Evolutionary conservation across 1,140 invertebrate genomes (phyloP), one percentile per base, ranked within the genome.

Genomic region (Dinothrombium tinctorium): DNA sequence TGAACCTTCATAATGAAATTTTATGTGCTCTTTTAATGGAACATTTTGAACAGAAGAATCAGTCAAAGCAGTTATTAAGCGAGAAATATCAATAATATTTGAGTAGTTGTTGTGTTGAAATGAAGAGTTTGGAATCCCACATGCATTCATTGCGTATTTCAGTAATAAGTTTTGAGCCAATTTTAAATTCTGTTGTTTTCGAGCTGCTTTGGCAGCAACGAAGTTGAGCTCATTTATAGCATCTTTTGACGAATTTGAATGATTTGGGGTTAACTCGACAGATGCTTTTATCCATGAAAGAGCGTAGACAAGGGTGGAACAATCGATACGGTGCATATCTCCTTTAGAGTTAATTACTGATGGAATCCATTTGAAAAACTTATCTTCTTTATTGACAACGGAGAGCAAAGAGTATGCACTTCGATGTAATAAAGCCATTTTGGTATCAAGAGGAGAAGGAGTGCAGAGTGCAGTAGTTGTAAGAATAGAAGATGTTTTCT

Each of bases 111-210:
- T 23, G 14, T 25, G 6, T 42, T 42, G 17, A n/a, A n/a, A n/a
- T n/a, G n/a, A n/a, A n/a, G n/a, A n/a, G n/a, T n/a, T n/a, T n/a
- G n/a, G n/a, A 7, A 40, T 21, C 3, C 20, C 31, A 26, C 14
- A 23, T 14, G 20, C 5, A 12, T 17, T n/a, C 15, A 23, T 20
- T 1, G 42, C 42, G 33, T 25, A 44, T 31, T 51, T 47, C 7
- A 54, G 31, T 17, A 65, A 48, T 42, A 82, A 68, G 33, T 67
- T 65, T 45, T 71, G 69, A 1, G 79, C 72, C 37, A 81, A 61
- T 15, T 61, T 56, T 12, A 71, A 67, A 55, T 90, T 92, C 7
- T 71, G 67, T 52, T 84, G 75, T 54, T 83, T 81, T 19, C 83
- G 67, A 0, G 80, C 74, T 33, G 68, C 64, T 46, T 71, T 69